Conservation (phyloP, 2,888 invertebrate species). For the Eudemis profundana region DNA sequence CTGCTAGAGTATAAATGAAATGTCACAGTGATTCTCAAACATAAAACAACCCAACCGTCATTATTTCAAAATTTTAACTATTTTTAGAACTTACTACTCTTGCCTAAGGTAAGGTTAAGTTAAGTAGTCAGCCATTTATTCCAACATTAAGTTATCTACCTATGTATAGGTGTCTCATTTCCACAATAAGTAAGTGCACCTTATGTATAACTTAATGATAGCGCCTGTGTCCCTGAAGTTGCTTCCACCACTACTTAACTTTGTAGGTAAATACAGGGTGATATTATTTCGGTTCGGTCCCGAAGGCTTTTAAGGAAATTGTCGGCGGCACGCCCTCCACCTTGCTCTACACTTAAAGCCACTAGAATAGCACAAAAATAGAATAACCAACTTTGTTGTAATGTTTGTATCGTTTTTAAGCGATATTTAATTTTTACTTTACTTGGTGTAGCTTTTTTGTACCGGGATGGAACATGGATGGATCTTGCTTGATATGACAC, state of each 20-base stretch:
- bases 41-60: too few species aligned
- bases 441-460: too few species aligned
- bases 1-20: too few species aligned
- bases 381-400: not conserved
- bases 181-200: not conserved
- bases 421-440: too few species aligned
- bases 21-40: too few species aligned
- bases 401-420: not conserved
- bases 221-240: slow-evolving; percentile 1
- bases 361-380: slow-evolving; percentile 27
- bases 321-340: slow-evolving; percentile 51
- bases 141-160: not conserved
- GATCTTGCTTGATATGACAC: too few species aligned
- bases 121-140: not conserved
- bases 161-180: not conserved
- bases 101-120: too few species aligned
- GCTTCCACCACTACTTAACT: slow-evolving; percentile 15
- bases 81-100: too few species aligned
- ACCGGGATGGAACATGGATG: too few species aligned
- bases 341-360: slow-evolving; percentile 45
- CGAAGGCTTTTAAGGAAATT: slow-evolving; percentile 57
- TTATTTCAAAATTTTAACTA: too few species aligned
- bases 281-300: slow-evolving; percentile 34
- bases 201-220: slow-evolving; percentile 6
- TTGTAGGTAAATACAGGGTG: slow-evolving; percentile 14